Percentiles rank a stretch among this genome's conserved stretches.
phyloP scores from a whole-genome alignment of 1,140 invertebrate species.

The Drosophila bifasciata region DNA sequence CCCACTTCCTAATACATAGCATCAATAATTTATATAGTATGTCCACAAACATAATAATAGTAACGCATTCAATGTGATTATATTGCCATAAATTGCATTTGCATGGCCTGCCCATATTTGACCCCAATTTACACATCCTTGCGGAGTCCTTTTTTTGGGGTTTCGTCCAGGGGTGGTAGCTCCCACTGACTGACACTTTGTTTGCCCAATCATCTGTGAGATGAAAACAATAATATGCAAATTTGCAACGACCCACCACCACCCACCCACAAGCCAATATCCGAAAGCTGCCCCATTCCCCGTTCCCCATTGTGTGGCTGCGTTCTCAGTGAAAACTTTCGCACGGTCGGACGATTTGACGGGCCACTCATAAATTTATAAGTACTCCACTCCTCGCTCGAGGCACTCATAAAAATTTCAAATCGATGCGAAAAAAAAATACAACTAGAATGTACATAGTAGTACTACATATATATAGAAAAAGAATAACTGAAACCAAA shows the following conservation, averaged over 20 bases:
- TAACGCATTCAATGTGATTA: no score
- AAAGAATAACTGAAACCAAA: slow-evolving; percentile 20
- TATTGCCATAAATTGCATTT: no score
- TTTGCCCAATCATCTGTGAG: slow-evolving; percentile 44
- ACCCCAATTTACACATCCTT: not conserved
- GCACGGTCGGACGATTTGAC: slow-evolving; percentile 63
- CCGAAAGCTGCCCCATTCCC: no score
- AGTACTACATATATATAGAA: not conserved
- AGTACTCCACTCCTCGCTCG: slow-evolving; percentile 47
- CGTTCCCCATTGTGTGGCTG: slow-evolving; percentile 9
- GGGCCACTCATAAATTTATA: slow-evolving; percentile 78
- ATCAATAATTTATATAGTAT: no score
- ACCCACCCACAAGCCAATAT: not conserved
- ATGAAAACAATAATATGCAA: slow-evolving; percentile 47
- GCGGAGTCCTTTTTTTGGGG: not conserved
- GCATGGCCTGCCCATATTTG: not conserved
- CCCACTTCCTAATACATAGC: no score
- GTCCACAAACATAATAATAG: no score
- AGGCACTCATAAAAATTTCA: slow-evolving; percentile 67
- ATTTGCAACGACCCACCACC: slow-evolving; percentile 28
- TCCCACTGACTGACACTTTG: slow-evolving; percentile 9
- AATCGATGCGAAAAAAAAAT: slow-evolving; percentile 58
- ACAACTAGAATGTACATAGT: not conserved
- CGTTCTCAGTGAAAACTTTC: slow-evolving; percentile 61
- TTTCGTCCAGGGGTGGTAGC: not conserved